Evolutionary conservation across 2,113 vertebrate genomes (phyloP), one percentile per base, ranked within the genome.

Genomic region (Paramisgurnus dabryanus): DNA sequence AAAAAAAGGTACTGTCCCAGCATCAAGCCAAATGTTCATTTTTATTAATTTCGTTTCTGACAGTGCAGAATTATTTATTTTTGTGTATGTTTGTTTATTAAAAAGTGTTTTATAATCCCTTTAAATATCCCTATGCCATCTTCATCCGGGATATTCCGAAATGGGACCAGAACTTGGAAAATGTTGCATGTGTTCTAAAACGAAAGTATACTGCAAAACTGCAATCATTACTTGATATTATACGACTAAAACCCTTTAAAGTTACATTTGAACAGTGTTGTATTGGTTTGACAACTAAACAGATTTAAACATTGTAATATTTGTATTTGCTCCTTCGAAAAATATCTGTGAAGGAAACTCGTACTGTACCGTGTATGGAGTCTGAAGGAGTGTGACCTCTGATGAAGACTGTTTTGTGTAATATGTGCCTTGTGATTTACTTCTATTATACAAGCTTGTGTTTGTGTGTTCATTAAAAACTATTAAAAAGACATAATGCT

Each of bases 401-500:
- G 57, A 85, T 85, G 83, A 85, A 80, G 80, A 74, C 72, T 64
- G 45, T 70, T 77, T 76, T 27, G 15, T 40, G 63, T 69, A 67
- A 53, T 68, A 41, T 79, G 15, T 84, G 79, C 43, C 67, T n/a
- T 63, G n/a, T 61, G 17, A 67, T 40, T 66, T 50, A 13, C 67
- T 57, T 70, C 66, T 84, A 53, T 49, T 27, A 68, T 78, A 18
- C 73, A 81, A 58, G 68, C 76, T 22, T 70, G 66, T 78, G 79
- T 81, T 76, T 85, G 80, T 85, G 80, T 84, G 73, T 84, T 84
- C 73, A 84, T 82, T 79, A 85, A 82, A 84, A 82, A 34, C 80
- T 76, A 80, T 82, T 85, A 82, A 85, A 76, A 66, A 82, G 7
- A 85, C 61, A 50, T 13, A n/a, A 45, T 57, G 55, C 63, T 72